Conservation (phyloP, 2,888 invertebrate genomes). For the Zelleria hepariella region DNA sequence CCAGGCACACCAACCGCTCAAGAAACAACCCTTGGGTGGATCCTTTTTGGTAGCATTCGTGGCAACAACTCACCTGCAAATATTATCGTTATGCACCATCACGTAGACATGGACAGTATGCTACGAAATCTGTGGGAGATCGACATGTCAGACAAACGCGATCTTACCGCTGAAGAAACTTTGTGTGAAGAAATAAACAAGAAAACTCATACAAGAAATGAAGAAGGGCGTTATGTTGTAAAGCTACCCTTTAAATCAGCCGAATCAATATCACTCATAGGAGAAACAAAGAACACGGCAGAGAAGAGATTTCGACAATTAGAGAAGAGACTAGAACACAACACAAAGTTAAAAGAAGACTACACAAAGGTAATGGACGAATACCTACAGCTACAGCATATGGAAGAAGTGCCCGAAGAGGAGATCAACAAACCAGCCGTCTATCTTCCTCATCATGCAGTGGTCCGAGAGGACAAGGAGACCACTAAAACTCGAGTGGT, state of each 20-base stretch:
- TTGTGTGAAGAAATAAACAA: background rate
- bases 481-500: slow-evolving; percentile 15
- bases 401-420: background rate
- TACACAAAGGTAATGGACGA: slow-evolving; percentile 8
- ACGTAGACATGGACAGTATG: background rate
- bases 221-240: too few species aligned
- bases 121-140: background rate
- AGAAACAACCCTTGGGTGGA: background rate
- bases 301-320: slow-evolving; percentile 1
- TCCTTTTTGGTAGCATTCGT: background rate
- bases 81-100: background rate
- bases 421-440: background rate
- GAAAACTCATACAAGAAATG: background rate
- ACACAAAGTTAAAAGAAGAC: slow-evolving; percentile 3
- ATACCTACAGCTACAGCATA: slow-evolving; percentile 7
- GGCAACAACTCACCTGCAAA: background rate
- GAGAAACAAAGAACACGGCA: slow-evolving; percentile 5
- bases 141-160: background rate
- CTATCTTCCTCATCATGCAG: slow-evolving; percentile 14
- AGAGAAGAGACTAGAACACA: slow-evolving; percentile 7
- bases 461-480: slow-evolving; percentile 10
- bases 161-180: background rate
- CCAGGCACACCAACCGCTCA: background rate
- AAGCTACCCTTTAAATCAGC: too few species aligned
- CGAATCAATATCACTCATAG: too few species aligned